Percentiles rank a stretch among this genome's conserved stretches.
Evolutionary conservation across 2,888 invertebrate genomes (phyloP).

Genomic region (Ctena decussata): DNA sequence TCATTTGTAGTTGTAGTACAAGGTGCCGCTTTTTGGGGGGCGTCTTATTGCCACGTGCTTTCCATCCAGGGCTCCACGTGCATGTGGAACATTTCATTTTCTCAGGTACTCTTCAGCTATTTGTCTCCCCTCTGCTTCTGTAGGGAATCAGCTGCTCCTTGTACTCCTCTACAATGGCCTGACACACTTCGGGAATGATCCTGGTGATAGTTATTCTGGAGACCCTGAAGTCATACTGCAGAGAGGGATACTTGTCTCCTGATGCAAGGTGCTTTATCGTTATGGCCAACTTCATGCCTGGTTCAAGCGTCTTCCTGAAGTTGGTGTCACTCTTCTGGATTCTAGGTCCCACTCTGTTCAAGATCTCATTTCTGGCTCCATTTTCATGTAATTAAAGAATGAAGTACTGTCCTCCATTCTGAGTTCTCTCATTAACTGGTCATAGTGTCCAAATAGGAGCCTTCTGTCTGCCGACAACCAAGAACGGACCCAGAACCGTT

Average conservation of each 20-base stretch:
- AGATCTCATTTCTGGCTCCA: slow-evolving; percentile 28
- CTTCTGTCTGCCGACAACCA: slow-evolving; percentile 43
- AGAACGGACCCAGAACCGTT: slow-evolving; percentile 35
- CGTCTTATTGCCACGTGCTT: too few relatives aligned
- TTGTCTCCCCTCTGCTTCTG: slow-evolving; percentile 15
- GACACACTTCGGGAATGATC: slow-evolving; percentile 11
- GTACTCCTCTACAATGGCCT: slow-evolving; percentile 15
- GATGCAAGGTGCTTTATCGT: slow-evolving; percentile 21
- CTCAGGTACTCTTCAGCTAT: slow-evolving; percentile 38
- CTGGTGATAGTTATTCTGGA: neutral
- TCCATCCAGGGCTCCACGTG: slow-evolving; percentile 55
- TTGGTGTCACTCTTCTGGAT: slow-evolving; percentile 27
- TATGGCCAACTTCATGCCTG: slow-evolving; percentile 31
- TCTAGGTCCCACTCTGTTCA: slow-evolving; percentile 24
- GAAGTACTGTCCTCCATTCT: slow-evolving; percentile 26
- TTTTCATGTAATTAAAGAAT: slow-evolving; percentile 18
- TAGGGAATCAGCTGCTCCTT: slow-evolving; percentile 1
- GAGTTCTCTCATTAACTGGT: slow-evolving; percentile 27
- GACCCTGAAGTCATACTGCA: slow-evolving; percentile 34
- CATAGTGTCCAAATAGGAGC: slow-evolving; percentile 35
- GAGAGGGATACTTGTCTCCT: slow-evolving; percentile 28
- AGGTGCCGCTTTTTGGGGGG: too few relatives aligned
- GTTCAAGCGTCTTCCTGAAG: slow-evolving; percentile 22
- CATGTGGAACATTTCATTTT: slow-evolving; percentile 56
- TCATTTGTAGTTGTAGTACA: slow-evolving; percentile 1